Conservation (phyloP, 2,113 vertebrate genomes). For the Crotalus tigris region DNA sequence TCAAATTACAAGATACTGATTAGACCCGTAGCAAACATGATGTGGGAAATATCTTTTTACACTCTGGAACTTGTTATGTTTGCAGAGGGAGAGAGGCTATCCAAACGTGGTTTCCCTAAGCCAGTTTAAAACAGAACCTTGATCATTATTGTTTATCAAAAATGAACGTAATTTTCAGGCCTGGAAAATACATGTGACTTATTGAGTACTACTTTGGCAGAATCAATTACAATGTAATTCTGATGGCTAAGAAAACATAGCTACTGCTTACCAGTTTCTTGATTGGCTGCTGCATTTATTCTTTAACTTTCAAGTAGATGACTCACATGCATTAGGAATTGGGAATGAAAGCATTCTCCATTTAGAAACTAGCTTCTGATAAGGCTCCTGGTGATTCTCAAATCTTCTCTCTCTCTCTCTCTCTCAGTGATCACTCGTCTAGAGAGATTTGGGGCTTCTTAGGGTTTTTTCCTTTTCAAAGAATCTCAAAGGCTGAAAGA, state of each 20-base stretch:
- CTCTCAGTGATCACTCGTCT: neutral
- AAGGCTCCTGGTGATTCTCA: neutral
- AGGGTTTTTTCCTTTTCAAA: neutral
- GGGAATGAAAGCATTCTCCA: neutral
- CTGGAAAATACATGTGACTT: neutral
- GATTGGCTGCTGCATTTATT: neutral
- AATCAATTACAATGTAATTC: neutral
- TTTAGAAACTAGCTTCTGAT: neutral
- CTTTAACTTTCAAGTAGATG: neutral
- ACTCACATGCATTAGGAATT: neutral
- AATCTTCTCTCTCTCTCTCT: neutral
- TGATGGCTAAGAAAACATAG: neutral
- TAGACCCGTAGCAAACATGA: neutral
- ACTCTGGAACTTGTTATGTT: neutral
- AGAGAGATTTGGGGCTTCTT: neutral
- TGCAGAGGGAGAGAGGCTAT: neutral
- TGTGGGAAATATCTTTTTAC: neutral
- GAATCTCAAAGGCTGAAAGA: neutral
- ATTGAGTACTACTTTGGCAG: neutral
- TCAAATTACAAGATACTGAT: neutral
- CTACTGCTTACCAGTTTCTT: neutral
- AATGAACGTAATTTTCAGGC: neutral
- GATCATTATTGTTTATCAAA: neutral
- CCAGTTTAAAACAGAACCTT: neutral
- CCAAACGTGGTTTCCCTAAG: neutral